phyloP scores from a whole-genome alignment of 2,888 invertebrate genomes.

The Drosophila pseudotakahashii region DNA sequence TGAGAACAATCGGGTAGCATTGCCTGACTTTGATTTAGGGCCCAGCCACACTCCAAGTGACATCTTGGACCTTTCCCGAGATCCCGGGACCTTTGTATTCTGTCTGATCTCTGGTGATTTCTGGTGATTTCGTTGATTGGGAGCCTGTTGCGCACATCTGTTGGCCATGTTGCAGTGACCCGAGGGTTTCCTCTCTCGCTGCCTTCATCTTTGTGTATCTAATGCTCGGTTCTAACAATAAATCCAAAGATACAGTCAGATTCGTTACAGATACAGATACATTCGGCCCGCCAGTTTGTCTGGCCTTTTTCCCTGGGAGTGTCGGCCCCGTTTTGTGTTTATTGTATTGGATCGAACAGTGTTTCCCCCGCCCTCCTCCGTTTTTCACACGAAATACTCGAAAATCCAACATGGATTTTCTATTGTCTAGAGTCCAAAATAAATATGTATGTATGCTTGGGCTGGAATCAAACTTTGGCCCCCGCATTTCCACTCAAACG shows the following conservation, averaged over 20 bases:
- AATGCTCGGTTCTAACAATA: slow-evolving; percentile 55
- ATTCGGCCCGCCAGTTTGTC: slow-evolving; percentile 65
- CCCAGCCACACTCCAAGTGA: slow-evolving; percentile 73
- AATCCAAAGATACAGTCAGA: slow-evolving; percentile 40
- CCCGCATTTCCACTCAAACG: slow-evolving; percentile 17
- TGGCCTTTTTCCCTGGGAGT: slow-evolving; percentile 55
- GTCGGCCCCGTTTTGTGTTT: slow-evolving; percentile 38
- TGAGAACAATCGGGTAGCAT: slow-evolving; percentile 29
- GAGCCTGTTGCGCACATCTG: slow-evolving; percentile 71
- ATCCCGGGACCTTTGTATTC: slow-evolving; percentile 42
- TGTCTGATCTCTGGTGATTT: slow-evolving; percentile 39
- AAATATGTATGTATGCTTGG: slow-evolving; percentile 19
- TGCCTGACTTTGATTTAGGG: slow-evolving; percentile 78
- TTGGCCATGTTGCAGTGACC: slow-evolving; percentile 65
- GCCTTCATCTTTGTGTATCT: slow-evolving; percentile 47
- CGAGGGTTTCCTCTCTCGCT: slow-evolving; percentile 11
- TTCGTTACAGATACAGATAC: slow-evolving; percentile 62
- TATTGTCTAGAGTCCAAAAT: slow-evolving; percentile 45
- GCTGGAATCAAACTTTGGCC: slow-evolving; percentile 19
- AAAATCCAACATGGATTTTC: slow-evolving; percentile 54
- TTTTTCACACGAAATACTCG: slow-evolving; percentile 57
- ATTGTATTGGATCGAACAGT: slow-evolving; percentile 29
- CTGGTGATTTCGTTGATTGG: slow-evolving; percentile 42
- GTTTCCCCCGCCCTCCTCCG: slow-evolving; percentile 7
- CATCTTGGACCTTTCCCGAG: slow-evolving; percentile 60